Base-by-base conservation (phyloP, 2,888 invertebrate species). In the Archips crataeganus region DNA sequence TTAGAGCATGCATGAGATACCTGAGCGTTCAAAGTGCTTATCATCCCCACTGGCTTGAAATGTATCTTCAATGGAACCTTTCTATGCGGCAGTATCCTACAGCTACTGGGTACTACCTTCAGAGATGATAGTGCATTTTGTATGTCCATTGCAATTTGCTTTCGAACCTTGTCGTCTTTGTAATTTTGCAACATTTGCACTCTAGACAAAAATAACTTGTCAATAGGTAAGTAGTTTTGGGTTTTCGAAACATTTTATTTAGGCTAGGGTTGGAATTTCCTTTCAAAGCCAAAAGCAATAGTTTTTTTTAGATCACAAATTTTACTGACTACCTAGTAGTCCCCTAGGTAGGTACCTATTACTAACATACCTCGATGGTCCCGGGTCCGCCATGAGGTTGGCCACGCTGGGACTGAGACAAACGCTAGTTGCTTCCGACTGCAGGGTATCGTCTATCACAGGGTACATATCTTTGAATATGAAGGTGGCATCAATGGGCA, bases 401-500 rank as follows among this genome's bases (percentile, higher is more conserved):
- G 75, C 71, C 15, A 76, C 79, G 65, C 79, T 84, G 8, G 90
- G 89, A 71, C 78, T 86, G 0, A 93, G 85, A 76, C 94, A 94
- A 8, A 89, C 86, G 77, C 93, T 93, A 3, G 92, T 92, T 23
- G 88, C 86, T 71, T 91, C 88, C 6, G 93, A 92, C 32, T 82
- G 79, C 0, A 84, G 83, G 1, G 84, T 85, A 54, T 91, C 92
- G 68, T 90, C 89, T 0, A 79, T 80, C 32, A 82, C 75, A 5
- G 93, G 90, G 67, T 95, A 91, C 82, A 93, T 92, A 34, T 95
- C 92, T 75, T 90, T 89, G 64, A 96, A 89, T 80, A 94, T 91
- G 75, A 96, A 95, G 64, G 82, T 86, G 0, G 95, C 92, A n/a
- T 94, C 90, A n/a, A 96, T 90, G 2, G 94, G 81, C 57, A 95